phyloP scores from a whole-genome alignment of 2,888 invertebrate genomes.

The Seira ritae region DNA sequence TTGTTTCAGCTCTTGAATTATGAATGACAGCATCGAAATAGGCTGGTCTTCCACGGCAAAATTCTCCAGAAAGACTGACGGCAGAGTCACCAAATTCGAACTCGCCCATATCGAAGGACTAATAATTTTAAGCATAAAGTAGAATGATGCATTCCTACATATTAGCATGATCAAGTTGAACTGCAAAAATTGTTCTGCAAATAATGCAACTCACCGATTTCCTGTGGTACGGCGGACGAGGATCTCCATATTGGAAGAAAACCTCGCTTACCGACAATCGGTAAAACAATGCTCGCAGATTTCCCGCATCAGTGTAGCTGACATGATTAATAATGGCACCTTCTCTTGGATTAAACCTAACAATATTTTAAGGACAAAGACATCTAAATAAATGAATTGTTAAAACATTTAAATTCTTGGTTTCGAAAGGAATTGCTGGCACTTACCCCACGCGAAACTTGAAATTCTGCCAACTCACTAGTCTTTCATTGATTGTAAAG shows the following conservation, averaged over 20 bases:
- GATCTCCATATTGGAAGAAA: slow-evolving; percentile 16
- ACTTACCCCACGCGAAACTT: slow-evolving; percentile 65
- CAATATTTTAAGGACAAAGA: too few species aligned
- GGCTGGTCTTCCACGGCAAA: slow-evolving; percentile 31
- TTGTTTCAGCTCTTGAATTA: slow-evolving; percentile 21
- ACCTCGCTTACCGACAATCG: slow-evolving; percentile 30
- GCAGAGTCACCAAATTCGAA: slow-evolving; percentile 18
- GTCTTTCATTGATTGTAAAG: slow-evolving; percentile 60
- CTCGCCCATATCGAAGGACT: slow-evolving; percentile 33
- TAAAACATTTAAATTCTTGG: too few species aligned
- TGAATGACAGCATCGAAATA: slow-evolving; percentile 23
- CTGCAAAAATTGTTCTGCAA: not conserved
- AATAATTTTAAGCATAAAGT: too few species aligned
- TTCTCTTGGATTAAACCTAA: slow-evolving; percentile 36
- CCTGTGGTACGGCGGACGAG: slow-evolving; percentile 38
- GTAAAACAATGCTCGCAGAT: slow-evolving; percentile 35
- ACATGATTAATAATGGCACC: slow-evolving; percentile 21
- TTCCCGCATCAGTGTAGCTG: slow-evolving; percentile 32
- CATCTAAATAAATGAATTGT: too few species aligned
- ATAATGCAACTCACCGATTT: slow-evolving; percentile 32
- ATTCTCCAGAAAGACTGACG: not conserved
- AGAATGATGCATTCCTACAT: too few species aligned
- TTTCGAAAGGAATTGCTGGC: too few species aligned
- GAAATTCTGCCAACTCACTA: slow-evolving; percentile 70
- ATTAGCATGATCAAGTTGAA: too few species aligned